A percentile compares a stretch with the other conserved stretches of the same genome.
phyloP scores from a whole-genome alignment of 2,888 invertebrate genomes.

The Amphiduros pacificus region DNA sequence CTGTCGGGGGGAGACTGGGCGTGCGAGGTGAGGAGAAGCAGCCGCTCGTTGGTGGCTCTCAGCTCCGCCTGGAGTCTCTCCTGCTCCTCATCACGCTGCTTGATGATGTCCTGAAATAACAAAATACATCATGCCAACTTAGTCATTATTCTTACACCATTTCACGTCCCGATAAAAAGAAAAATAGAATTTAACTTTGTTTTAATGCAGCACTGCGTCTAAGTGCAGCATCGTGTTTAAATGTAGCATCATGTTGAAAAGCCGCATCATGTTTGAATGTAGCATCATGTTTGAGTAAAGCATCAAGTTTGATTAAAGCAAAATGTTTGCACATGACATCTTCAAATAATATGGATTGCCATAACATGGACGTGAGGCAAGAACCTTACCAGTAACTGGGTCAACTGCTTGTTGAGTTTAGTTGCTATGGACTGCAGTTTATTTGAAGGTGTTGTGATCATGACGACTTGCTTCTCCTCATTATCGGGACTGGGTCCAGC shows the following conservation, averaged over 20 bases:
- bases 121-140: background rate
- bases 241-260: too few relatives aligned
- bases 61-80: slow-evolving; percentile 4
- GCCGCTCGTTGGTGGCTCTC: background rate
- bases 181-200: too few relatives aligned
- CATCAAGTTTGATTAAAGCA: too few relatives aligned
- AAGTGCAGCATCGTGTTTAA: too few relatives aligned
- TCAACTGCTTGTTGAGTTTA: slow-evolving; percentile 9
- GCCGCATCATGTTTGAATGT: too few relatives aligned
- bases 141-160: too few relatives aligned
- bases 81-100: slow-evolving; percentile 7
- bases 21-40: background rate
- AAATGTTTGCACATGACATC: too few relatives aligned
- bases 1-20: background rate
- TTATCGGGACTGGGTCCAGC: background rate
- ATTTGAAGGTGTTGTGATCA: background rate
- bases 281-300: too few relatives aligned
- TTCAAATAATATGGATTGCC: too few relatives aligned
- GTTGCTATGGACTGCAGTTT: background rate
- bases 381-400: slow-evolving; percentile 4
- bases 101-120: slow-evolving; percentile 7
- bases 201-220: too few relatives aligned
- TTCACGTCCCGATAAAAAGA: background rate
- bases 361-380: background rate
- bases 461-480: slow-evolving; percentile 2